phyloP scores from a whole-genome alignment of 2,113 vertebrate genomes.

The Anarhynchus alexandrinus region DNA sequence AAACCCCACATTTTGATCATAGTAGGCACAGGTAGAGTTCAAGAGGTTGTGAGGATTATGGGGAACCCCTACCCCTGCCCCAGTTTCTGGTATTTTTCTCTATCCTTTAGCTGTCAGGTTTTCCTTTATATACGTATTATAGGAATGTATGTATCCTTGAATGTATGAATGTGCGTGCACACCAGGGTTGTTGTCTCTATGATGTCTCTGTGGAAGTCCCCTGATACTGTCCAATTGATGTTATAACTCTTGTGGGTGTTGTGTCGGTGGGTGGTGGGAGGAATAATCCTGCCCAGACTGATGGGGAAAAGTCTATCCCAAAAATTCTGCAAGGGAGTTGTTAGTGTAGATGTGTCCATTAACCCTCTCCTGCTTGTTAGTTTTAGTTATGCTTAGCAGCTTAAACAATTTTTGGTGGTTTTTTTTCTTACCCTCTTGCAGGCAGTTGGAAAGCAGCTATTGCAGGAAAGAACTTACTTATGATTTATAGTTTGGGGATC shows the following conservation, averaged over 20 bases:
- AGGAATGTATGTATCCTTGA: background rate
- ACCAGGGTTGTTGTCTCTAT: background rate
- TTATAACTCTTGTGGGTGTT: background rate
- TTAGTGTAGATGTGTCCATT: background rate
- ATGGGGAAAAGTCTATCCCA: background rate
- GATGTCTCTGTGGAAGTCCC: background rate
- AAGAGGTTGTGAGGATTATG: background rate
- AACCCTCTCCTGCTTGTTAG: background rate
- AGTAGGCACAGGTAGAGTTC: background rate
- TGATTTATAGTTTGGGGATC: background rate
- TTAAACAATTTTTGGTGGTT: background rate
- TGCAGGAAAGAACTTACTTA: background rate
- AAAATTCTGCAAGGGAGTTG: background rate
- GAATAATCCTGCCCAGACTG: background rate
- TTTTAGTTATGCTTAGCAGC: background rate
- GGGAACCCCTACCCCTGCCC: rapidly evolving
- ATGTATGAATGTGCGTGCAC: background rate
- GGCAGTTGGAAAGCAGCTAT: background rate
- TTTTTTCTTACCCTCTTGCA: background rate
- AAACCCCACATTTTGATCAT: background rate
- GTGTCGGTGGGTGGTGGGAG: background rate
- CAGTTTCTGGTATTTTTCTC: background rate
- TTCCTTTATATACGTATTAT: background rate
- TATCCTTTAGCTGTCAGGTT: background rate
- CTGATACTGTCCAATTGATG: background rate